Evolutionary conservation across 2,888 invertebrate genomes (phyloP).

Genomic region (Athripsodes cinereus): DNA sequence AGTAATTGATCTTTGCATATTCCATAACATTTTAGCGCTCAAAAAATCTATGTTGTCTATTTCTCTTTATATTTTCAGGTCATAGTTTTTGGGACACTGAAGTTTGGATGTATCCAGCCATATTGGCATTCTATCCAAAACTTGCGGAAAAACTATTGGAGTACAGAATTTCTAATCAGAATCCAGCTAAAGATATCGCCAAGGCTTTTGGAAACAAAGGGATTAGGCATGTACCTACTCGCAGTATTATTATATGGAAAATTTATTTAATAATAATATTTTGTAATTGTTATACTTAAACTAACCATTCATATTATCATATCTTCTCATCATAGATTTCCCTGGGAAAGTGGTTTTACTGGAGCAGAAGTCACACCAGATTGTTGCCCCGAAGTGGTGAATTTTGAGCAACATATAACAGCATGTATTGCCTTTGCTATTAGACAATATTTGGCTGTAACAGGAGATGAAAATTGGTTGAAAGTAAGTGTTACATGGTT

Average conservation of each 20-base stretch:
- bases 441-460: conserved; percentile 22
- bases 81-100: conserved; percentile 44
- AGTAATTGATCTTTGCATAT: too few species aligned
- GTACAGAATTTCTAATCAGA: conserved; percentile 34
- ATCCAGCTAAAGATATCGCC: conserved; percentile 35
- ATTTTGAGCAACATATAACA: conserved; percentile 39
- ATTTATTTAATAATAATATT: not conserved
- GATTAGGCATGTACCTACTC: too few species aligned
- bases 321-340: conserved; percentile 27
- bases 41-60: conserved; percentile 26
- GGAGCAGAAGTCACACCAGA: conserved; percentile 39
- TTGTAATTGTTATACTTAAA: too few species aligned
- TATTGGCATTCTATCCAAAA: conserved; percentile 33
- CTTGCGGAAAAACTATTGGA: conserved; percentile 34
- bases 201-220: conserved; percentile 33
- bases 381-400: conserved; percentile 36
- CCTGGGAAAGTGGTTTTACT: conserved; percentile 42
- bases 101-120: conserved; percentile 41
- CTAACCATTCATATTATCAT: too few species aligned
- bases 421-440: conserved; percentile 37
- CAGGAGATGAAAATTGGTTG: conserved; percentile 21
- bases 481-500: too few species aligned
- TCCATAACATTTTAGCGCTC: not conserved
- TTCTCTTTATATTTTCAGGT: conserved; percentile 23
- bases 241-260: too few species aligned